Conservation (phyloP, 2,888 invertebrate species). For the Geotrupes spiniger region DNA sequence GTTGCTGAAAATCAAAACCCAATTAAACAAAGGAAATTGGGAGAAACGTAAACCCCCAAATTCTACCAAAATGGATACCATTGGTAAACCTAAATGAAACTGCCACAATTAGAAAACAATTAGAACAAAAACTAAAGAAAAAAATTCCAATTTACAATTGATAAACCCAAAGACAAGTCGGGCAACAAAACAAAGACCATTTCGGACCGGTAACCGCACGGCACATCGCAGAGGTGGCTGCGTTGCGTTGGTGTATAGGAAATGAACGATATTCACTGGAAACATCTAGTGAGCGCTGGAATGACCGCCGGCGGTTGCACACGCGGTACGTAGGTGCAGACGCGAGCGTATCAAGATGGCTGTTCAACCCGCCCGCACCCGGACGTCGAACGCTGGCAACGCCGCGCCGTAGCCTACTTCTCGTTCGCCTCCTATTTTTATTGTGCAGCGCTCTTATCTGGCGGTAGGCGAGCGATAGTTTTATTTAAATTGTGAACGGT, state of each 20-base stretch:
- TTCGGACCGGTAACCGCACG: neutral
- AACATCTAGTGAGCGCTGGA: conserved; percentile 6
- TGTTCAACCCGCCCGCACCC: conserved; percentile 7
- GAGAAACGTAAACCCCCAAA: too few relatives aligned
- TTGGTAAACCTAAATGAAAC: too few relatives aligned
- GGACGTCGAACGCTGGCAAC: conserved; percentile 2
- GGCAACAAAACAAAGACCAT: too few relatives aligned
- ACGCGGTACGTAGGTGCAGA: conserved; percentile 17
- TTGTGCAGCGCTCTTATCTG: conserved; percentile 3
- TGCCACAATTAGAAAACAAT: too few relatives aligned
- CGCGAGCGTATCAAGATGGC: conserved; percentile 18
- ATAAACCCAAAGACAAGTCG: too few relatives aligned
- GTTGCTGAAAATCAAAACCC: too few relatives aligned
- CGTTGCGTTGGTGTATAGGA: neutral
- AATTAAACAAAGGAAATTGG: too few relatives aligned
- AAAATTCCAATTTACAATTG: too few relatives aligned
- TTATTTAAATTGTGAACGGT: conserved; percentile 6
- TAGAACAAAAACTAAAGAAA: too few relatives aligned
- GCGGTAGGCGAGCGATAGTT: neutral
- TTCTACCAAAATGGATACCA: too few relatives aligned
- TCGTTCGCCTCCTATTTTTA: conserved; percentile 4
- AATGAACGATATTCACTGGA: conserved; percentile 1
- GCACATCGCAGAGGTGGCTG: neutral
- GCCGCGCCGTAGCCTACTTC: conserved; percentile 6
- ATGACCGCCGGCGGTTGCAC: conserved; percentile 9